These are phyloP conservation scores for Dufourea novaeangliae DNA, from an alignment of 1,140 invertebrate genomes.

Conservation along the genomic window DNA sequence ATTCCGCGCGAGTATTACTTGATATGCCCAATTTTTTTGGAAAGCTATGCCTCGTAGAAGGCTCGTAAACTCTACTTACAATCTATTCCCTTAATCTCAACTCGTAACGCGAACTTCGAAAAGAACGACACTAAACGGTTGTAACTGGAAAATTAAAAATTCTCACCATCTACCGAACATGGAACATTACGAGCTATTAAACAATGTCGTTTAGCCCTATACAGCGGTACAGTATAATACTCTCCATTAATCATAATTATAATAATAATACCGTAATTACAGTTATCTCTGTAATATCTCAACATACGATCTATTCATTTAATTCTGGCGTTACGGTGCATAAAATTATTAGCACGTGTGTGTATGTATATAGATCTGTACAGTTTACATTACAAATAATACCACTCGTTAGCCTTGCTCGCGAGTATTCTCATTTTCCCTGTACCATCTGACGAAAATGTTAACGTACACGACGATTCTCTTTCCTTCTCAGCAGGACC, in stretches of 20 bases:
- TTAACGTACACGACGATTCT: not conserved
- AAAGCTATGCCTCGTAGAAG: slow-evolving; percentile 31
- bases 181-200: slow-evolving; percentile 28
- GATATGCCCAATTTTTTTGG: slow-evolving; percentile 51
- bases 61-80: slow-evolving; percentile 13
- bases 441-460: not conserved
- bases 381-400: slow-evolving; percentile 76
- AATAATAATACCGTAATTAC: slow-evolving; percentile 34
- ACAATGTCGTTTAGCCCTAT: slow-evolving; percentile 24
- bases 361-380: slow-evolving; percentile 70
- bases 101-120: not conserved
- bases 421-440: slow-evolving; percentile 18
- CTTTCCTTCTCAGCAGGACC: not conserved
- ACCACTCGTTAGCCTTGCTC: slow-evolving; percentile 59
- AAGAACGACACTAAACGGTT: slow-evolving; percentile 22
- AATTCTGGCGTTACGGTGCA: slow-evolving; percentile 63
- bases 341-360: slow-evolving; percentile 34
- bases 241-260: slow-evolving; percentile 38
- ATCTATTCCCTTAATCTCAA: slow-evolving; percentile 12
- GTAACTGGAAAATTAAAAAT: slow-evolving; percentile 25
- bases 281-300: slow-evolving; percentile 18
- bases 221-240: slow-evolving; percentile 41
- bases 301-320: slow-evolving; percentile 30
- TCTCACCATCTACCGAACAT: slow-evolving; percentile 28
- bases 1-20: slow-evolving; percentile 17